Conservation (phyloP, 2,888 invertebrate species). For the Caenorhabditis zanzibari region DNA sequence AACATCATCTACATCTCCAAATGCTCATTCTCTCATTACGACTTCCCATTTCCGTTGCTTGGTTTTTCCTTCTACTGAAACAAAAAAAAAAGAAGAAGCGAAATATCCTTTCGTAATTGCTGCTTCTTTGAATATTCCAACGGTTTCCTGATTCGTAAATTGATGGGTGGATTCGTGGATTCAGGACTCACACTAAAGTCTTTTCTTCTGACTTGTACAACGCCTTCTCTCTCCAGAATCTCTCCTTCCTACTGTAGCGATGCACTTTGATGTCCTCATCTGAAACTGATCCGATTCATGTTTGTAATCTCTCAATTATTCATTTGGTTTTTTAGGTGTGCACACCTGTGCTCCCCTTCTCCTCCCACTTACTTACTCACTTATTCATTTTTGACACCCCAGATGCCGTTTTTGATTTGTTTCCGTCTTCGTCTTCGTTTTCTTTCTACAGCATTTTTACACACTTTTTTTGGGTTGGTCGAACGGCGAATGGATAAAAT, state of each 20-base stretch:
- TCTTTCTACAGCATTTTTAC: constrained; percentile 50
- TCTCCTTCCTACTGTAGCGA: constrained; percentile 12
- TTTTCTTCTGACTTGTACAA: constrained; percentile 20
- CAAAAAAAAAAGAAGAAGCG: no score
- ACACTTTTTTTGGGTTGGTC: constrained; percentile 20
- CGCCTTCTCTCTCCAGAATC: background rate
- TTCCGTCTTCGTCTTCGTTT: constrained; percentile 35
- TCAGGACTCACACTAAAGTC: background rate
- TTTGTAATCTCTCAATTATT: constrained; percentile 55
- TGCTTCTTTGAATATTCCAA: constrained; percentile 57
- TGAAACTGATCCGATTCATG: constrained; percentile 40
- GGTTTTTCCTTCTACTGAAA: background rate
- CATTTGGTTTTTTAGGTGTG: constrained; percentile 42
- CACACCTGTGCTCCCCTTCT: constrained; percentile 31
- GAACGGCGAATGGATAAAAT: constrained; percentile 36
- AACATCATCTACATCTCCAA: background rate
- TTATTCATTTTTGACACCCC: constrained; percentile 62
- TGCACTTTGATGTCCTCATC: constrained; percentile 26
- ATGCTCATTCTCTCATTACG: constrained; percentile 25
- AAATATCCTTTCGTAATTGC: constrained; percentile 39
- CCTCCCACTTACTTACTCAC: constrained; percentile 50
- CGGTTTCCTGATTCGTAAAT: constrained; percentile 55
- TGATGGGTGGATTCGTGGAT: constrained; percentile 31
- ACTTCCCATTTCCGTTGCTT: constrained; percentile 33
- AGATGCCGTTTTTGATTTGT: constrained; percentile 57